A percentile compares a stretch with the other conserved stretches of the same genome.
Conservation (phyloP, 2,888 invertebrate genomes). For the Epirrita christyi region DNA sequence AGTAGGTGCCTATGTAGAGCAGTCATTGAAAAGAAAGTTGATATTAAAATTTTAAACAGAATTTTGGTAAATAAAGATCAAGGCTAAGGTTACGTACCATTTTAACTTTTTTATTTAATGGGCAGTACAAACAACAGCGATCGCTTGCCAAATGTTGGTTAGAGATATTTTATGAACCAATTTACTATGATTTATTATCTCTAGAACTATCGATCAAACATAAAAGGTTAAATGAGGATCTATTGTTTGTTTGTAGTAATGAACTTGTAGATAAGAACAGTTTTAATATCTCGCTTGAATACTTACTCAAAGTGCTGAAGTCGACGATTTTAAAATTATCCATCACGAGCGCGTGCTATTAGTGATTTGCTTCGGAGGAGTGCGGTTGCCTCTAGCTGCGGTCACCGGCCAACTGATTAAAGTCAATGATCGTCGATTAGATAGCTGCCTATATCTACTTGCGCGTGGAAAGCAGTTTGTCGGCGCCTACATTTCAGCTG, state of each 20-base stretch:
- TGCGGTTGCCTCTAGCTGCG: slow-evolving; percentile 55
- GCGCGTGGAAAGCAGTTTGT: slow-evolving; percentile 11
- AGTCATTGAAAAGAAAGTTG: too few species aligned
- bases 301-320: slow-evolving; percentile 71
- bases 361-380: slow-evolving; percentile 26
- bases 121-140: slow-evolving; percentile 6
- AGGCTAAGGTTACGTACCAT: slow-evolving; percentile 10
- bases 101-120: slow-evolving; percentile 16
- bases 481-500: slow-evolving; percentile 19
- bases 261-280: neutral
- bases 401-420: slow-evolving; percentile 75
- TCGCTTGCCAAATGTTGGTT: slow-evolving; percentile 21
- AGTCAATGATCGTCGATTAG: slow-evolving; percentile 72
- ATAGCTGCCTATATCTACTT: slow-evolving; percentile 32
- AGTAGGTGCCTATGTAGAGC: too few species aligned
- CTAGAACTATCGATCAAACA: neutral
- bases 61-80: slow-evolving; percentile 5
- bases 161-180: slow-evolving; percentile 4
- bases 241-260: neutral
- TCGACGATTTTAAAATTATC: slow-evolving; percentile 68
- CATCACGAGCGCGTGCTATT: slow-evolving; percentile 51
- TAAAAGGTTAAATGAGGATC: neutral
- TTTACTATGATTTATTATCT: neutral
- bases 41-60: too few species aligned
- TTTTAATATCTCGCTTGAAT: slow-evolving; percentile 1